These are phyloP conservation scores for Calosoma granatense DNA, from an alignment of 1,140 invertebrate species.

Conservation along the genomic window DNA sequence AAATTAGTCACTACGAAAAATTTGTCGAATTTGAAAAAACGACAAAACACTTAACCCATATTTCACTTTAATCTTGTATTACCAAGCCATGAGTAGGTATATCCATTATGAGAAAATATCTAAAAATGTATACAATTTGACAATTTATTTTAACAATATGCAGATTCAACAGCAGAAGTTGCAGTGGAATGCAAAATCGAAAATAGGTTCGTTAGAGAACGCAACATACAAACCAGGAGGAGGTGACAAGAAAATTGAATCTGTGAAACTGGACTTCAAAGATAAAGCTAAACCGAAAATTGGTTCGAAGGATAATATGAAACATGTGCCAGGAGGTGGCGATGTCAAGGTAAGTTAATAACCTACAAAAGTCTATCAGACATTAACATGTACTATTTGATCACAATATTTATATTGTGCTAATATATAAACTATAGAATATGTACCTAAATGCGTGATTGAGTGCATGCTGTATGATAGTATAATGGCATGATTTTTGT, in stretches of 20 bases:
- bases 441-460: background rate
- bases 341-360: constrained; percentile 65
- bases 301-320: constrained; percentile 85
- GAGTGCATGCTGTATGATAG: background rate
- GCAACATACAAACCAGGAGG: constrained; percentile 85
- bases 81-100: too few species aligned
- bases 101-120: too few species aligned
- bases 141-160: too few species aligned
- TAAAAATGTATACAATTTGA: too few species aligned
- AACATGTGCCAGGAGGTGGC: constrained; percentile 80
- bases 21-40: too few species aligned
- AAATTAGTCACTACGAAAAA: too few species aligned
- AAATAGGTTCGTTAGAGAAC: constrained; percentile 90
- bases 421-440: constrained; percentile 1
- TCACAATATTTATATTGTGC: background rate
- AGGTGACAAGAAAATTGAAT: constrained; percentile 86
- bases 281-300: constrained; percentile 87
- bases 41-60: too few species aligned
- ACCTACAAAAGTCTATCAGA: background rate
- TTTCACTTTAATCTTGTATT: too few species aligned
- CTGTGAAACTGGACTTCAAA: constrained; percentile 82
- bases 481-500: background rate
- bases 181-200: constrained; percentile 87
- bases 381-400: background rate
- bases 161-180: constrained; percentile 78